phyloP scores from a whole-genome alignment of 2,113 vertebrate genomes.

The Psilopsiagon aymara region DNA sequence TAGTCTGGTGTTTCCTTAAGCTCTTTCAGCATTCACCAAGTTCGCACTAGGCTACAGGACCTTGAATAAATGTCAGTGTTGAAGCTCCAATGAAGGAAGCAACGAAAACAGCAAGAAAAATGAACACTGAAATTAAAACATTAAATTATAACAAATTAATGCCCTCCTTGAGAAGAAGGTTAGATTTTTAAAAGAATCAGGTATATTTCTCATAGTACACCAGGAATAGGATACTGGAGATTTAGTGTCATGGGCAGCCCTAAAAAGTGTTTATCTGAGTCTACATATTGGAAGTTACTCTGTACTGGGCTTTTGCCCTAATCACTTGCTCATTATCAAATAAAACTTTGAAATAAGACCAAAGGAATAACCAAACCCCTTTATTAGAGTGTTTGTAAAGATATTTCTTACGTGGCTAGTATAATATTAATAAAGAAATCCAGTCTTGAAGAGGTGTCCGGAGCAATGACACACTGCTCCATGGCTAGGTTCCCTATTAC shows the following conservation, averaged over 20 bases:
- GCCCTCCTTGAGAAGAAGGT: background rate
- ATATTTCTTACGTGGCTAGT: background rate
- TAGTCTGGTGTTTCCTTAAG: background rate
- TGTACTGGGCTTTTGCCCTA: background rate
- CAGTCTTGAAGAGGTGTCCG: background rate
- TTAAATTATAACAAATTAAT: background rate
- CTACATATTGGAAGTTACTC: background rate
- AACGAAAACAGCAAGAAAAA: background rate
- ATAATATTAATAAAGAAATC: background rate
- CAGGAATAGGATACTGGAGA: background rate
- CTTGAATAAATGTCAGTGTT: background rate
- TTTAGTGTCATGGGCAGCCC: background rate
- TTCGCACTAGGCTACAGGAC: background rate
- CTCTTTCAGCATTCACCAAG: background rate
- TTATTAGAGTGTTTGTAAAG: background rate
- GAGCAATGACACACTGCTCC: background rate
- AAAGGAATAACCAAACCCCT: background rate
- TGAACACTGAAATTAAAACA: background rate
- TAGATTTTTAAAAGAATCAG: background rate
- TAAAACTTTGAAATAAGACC: background rate
- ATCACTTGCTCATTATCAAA: background rate
- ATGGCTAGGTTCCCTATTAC: background rate
- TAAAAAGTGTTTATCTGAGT: background rate
- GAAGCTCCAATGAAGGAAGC: background rate
- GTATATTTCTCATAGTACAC: background rate